These are phyloP conservation scores for Plutella xylostella DNA, from an alignment of 2,888 invertebrate species.

Conservation along the genomic window DNA sequence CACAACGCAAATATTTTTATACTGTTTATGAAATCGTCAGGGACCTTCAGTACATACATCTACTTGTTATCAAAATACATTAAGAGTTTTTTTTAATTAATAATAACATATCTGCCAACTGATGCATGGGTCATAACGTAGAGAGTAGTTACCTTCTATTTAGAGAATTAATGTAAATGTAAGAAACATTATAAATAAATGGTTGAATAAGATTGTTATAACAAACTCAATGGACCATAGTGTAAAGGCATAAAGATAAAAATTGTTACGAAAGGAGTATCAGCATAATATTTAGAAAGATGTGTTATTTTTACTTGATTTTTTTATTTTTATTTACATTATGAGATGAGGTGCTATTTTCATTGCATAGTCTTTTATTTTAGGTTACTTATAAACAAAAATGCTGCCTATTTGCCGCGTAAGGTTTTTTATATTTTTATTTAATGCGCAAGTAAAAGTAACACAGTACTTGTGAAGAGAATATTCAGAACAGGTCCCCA, in stretches of 20 bases:
- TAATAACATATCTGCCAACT: slow-evolving; percentile 43
- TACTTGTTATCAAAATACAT: no score
- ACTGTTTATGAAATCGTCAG: no score
- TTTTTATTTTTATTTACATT: no score
- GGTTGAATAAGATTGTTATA: neutral
- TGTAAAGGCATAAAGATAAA: neutral
- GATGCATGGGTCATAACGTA: slow-evolving; percentile 14
- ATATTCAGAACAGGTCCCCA: neutral
- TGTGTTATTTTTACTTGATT: neutral
- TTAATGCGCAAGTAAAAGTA: neutral
- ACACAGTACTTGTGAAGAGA: neutral
- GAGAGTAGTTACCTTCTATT: slow-evolving; percentile 38
- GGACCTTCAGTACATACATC: no score
- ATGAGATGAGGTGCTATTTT: no score
- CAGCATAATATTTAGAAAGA: neutral
- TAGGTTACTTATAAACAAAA: no score
- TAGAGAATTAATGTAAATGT: neutral
- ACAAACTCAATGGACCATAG: slow-evolving; percentile 6
- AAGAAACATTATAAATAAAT: neutral
- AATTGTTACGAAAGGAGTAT: neutral
- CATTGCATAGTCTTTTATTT: no score
- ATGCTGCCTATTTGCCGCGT: no score
- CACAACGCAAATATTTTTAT: no score
- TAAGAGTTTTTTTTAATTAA: no score
- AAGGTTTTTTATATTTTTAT: no score